Conservation (phyloP, 1,140 invertebrate genomes). For the Diorhabda carinulata region DNA sequence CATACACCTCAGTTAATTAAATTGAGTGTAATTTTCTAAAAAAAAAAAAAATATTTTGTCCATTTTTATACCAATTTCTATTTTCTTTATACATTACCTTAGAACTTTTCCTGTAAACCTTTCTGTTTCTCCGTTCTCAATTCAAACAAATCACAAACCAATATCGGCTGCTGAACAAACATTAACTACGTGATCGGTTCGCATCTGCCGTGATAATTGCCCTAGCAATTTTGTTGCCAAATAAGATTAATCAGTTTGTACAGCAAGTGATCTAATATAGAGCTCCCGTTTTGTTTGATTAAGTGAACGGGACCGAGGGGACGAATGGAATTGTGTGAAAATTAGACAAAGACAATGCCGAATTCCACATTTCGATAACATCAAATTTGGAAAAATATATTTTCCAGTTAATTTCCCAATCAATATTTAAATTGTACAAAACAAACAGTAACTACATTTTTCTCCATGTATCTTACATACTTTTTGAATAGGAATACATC, state of each 20-base stretch:
- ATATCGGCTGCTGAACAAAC: slow-evolving; percentile 9
- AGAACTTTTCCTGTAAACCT: too few relatives aligned
- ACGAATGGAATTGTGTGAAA: neutral
- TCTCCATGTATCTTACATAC: too few relatives aligned
- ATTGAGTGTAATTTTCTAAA: too few relatives aligned
- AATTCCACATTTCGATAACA: neutral
- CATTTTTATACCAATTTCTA: too few relatives aligned
- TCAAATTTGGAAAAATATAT: too few relatives aligned
- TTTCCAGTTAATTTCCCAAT: too few relatives aligned
- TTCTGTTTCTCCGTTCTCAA: neutral
- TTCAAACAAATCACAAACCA: slow-evolving; percentile 8
- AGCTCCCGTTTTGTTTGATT: slow-evolving; percentile 9
- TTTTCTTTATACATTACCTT: too few relatives aligned
- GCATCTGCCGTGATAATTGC: slow-evolving; percentile 9
- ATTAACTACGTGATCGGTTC: slow-evolving; percentile 5
- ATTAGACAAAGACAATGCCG: neutral
- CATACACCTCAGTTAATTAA: too few relatives aligned
- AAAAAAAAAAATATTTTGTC: too few relatives aligned
- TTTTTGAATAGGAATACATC: too few relatives aligned
- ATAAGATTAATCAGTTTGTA: slow-evolving; percentile 14
- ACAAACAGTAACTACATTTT: too few relatives aligned
- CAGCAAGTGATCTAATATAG: slow-evolving; percentile 12
- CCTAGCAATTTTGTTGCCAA: slow-evolving; percentile 10
- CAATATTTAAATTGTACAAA: too few relatives aligned
- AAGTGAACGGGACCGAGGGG: slow-evolving; percentile 1